These are phyloP conservation scores for Bos taurus DNA, from an alignment of 2,113 vertebrate species.

Conservation along the genomic window ARS-UCD2.0 NC_037347.1:47114001-47114500, in stretches of 20 bases:
- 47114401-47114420: not conserved
- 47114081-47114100: not conserved
- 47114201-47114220: not conserved
- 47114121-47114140: not conserved
- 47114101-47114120: not conserved
- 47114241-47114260: not conserved
- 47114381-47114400: fast-evolving
- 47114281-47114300: not conserved
- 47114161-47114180: not conserved
- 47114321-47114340: not conserved
- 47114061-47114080: not conserved
- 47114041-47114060: fast-evolving
- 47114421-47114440: not conserved
- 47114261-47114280: not conserved
- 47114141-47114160: not conserved
- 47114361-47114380: not conserved
- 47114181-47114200: not conserved
- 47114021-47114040: fast-evolving
- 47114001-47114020: not conserved
- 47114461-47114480: not conserved
- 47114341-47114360: not conserved
- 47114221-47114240: not conserved
- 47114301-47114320: not conserved
- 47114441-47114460: not conserved
- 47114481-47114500: not conserved